Conservation (phyloP, 2,113 vertebrate genomes). For the Menura novaehollandiae region DNA sequence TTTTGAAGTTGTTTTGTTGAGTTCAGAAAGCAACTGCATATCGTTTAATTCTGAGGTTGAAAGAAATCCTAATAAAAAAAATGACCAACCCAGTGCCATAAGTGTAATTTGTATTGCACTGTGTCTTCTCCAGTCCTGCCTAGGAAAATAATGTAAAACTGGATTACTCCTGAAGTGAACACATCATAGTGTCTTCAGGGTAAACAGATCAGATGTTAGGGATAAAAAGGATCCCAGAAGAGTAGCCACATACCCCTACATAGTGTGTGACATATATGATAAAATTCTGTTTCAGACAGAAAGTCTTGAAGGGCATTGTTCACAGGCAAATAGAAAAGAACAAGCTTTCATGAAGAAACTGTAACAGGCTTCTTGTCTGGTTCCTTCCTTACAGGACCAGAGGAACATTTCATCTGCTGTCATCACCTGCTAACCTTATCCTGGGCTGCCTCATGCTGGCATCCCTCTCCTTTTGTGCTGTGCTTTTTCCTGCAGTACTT, state of each 20-base stretch:
- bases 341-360: not conserved
- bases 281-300: not conserved
- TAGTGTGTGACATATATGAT: not conserved
- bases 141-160: not conserved
- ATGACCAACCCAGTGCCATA: not conserved
- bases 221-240: not conserved
- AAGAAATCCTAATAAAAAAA: not conserved
- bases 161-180: not conserved
- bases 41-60: not conserved
- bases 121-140: not conserved
- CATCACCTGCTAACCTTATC: too few species aligned
- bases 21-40: not conserved
- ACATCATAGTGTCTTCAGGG: not conserved
- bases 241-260: not conserved
- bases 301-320: not conserved
- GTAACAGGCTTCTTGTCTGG: not conserved
- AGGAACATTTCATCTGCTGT: not conserved
- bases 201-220: not conserved
- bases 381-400: not conserved
- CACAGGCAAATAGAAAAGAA: not conserved
- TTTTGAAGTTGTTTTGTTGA: not conserved
- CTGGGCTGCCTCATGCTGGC: too few species aligned
- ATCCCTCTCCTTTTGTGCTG: not conserved
- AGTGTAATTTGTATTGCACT: not conserved
- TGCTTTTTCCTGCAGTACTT: not conserved